Percentiles rank a stretch among this genome's conserved stretches.
Conservation (phyloP, 2,888 invertebrate genomes). For the Eueremaeus valkanovi region DNA sequence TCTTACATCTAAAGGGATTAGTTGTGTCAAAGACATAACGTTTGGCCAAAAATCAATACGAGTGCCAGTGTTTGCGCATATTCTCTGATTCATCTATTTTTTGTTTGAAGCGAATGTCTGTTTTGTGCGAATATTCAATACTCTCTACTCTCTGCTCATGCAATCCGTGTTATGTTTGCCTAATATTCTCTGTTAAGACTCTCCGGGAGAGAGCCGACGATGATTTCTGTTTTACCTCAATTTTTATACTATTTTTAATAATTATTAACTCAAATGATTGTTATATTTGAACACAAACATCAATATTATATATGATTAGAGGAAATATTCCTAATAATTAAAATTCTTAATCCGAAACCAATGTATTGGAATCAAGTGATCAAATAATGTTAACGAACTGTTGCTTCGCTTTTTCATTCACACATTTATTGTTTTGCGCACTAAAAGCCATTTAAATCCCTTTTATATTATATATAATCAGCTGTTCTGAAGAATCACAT, state of each 20-base stretch:
- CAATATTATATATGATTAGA: too few species aligned
- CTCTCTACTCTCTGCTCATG: neutral
- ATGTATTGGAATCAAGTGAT: slow-evolving; percentile 16
- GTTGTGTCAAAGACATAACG: too few species aligned
- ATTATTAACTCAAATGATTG: too few species aligned
- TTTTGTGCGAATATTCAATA: neutral
- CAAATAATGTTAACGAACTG: slow-evolving; percentile 35
- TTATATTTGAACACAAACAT: too few species aligned
- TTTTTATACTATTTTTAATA: too few species aligned
- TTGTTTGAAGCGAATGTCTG: neutral
- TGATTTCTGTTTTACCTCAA: too few species aligned
- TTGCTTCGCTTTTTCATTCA: slow-evolving; percentile 1
- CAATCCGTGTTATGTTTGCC: neutral
- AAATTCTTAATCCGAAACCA: neutral
- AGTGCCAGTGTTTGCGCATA: slow-evolving; percentile 17
- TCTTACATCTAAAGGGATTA: too few species aligned
- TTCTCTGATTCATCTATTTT: slow-evolving; percentile 14
- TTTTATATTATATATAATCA: slow-evolving; percentile 14
- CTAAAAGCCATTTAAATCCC: neutral
- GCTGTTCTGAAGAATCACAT: neutral
- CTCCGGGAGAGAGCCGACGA: too few species aligned
- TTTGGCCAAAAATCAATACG: slow-evolving; percentile 1
- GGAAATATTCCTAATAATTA: neutral
- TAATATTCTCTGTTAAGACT: neutral
- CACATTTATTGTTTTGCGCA: neutral